phyloP scores from a whole-genome alignment of 2,888 invertebrate species.

The Ligdia adustata region DNA sequence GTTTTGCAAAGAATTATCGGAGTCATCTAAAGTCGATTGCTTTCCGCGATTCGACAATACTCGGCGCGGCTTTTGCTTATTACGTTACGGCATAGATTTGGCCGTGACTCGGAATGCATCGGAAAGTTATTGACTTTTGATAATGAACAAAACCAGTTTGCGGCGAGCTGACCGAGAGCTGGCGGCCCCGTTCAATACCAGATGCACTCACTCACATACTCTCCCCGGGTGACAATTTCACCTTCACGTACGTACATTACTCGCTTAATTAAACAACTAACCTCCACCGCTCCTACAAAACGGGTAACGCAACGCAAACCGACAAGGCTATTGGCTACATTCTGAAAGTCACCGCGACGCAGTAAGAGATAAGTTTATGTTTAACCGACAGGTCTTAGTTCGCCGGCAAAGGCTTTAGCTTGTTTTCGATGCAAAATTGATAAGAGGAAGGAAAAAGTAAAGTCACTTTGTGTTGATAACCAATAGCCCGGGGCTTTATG shows the following conservation, averaged over 20 bases:
- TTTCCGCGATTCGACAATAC: conserved; percentile 39
- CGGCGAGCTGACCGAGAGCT: conserved; percentile 72
- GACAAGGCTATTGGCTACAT: conserved; percentile 30
- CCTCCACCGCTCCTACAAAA: conserved; percentile 27
- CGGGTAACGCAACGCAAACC: conserved; percentile 54
- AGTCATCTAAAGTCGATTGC: conserved; percentile 39
- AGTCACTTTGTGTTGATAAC: conserved; percentile 46
- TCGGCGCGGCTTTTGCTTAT: conserved; percentile 43
- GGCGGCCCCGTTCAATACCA: conserved; percentile 78
- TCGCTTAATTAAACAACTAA: conserved; percentile 37
- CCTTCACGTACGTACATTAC: conserved; percentile 54
- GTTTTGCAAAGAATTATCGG: conserved; percentile 45
- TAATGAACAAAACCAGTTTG: conserved; percentile 81
- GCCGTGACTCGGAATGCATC: conserved; percentile 80
- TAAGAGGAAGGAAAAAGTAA: conserved; percentile 47
- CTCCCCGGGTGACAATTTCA: conserved; percentile 43
- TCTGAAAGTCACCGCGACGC: conserved; percentile 32
- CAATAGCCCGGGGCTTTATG: conserved; percentile 38
- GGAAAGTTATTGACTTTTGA: conserved; percentile 84
- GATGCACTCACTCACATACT: conserved; percentile 53
- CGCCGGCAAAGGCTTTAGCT: conserved; percentile 44
- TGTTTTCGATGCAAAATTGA: conserved; percentile 48
- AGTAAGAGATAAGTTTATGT: conserved; percentile 56
- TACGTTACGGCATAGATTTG: conserved; percentile 66
- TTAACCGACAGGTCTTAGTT: conserved; percentile 57